Evolutionary conservation across 2,797 vertebrate genomes (phyloP), one percentile per base, ranked within the genome.

Genomic region (Tamandua tetradactyla): DNA sequence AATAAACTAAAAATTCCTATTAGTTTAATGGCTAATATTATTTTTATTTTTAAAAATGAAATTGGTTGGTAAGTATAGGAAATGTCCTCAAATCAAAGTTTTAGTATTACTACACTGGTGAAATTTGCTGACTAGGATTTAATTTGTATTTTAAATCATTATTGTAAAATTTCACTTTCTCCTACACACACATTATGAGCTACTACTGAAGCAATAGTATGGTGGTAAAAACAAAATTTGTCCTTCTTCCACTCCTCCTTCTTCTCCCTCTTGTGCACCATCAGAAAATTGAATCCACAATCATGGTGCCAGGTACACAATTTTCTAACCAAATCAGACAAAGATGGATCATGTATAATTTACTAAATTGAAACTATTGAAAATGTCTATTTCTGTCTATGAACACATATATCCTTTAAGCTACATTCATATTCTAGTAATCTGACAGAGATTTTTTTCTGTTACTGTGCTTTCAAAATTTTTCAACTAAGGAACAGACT

Each of bases 321-420:
- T 71, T 44, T 86, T 93, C 68, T 64, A 92, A 84, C 14, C 15
- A 84, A 79, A 11, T 93, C 35, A 89, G 35, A 37, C 74, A 79
- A 89, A 87, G 5, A 92, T 23, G 5, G 78, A 44, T 82, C 15
- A 40, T 32, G 32, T 9, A 66, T 3, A 32, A 8, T 64, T 66
- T 68, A 84, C 3, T 72, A 93, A 72, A n/a, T 55, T 80, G 44
- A 57, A 93, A 40, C 4, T 12, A 88, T 30, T 37, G 52, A 87
- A 82, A 11, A 64, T 75, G 3, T 68, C 52, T 64, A 32, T n/a
- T 86, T 10, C 14, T 88, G 61, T 9, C 11, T 95, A n/a, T 42
- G 2, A 81, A 87, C 23, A 62, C 52, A 89, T 22, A 78, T 69
- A 79, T 49, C 7, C 15, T 82, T 76, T 89, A 91, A 49, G 27